Percentiles rank a stretch among this genome's conserved stretches.
Conservation (phyloP, 1,140 invertebrate genomes). For the Gyrodactylus salaris region DNA sequence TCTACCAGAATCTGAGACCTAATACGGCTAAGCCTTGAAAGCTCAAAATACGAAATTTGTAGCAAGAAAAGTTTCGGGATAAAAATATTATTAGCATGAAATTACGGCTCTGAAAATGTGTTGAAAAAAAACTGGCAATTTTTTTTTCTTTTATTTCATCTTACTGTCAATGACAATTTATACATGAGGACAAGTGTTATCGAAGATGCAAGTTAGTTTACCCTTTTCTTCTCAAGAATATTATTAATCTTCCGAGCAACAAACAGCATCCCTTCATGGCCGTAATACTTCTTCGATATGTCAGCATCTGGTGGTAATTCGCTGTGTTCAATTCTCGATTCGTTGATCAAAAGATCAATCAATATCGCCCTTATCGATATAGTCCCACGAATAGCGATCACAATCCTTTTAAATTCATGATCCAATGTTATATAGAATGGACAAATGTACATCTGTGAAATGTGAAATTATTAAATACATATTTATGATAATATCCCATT, state of each 20-base stretch:
- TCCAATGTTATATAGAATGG: slow-evolving; percentile 55
- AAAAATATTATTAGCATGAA: too few species aligned
- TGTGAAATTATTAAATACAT: neutral
- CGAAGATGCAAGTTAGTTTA: too few species aligned
- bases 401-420: slow-evolving; percentile 41
- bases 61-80: too few species aligned
- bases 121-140: too few species aligned
- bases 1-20: too few species aligned
- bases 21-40: too few species aligned
- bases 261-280: neutral
- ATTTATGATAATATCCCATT: too few species aligned
- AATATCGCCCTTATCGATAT: slow-evolving; percentile 27
- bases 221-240: neutral
- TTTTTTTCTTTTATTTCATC: too few species aligned
- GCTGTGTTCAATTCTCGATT: neutral
- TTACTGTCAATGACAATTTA: too few species aligned
- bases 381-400: slow-evolving; percentile 48
- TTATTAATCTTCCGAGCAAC: neutral
- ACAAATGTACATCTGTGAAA: neutral
- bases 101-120: too few species aligned
- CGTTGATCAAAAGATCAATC: neutral
- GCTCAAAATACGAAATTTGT: too few species aligned
- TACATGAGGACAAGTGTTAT: too few species aligned
- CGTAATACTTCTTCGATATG: neutral
- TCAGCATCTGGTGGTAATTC: neutral